Conservation (phyloP, 2,113 vertebrate species). For the Fregetta grallaria region DNA sequence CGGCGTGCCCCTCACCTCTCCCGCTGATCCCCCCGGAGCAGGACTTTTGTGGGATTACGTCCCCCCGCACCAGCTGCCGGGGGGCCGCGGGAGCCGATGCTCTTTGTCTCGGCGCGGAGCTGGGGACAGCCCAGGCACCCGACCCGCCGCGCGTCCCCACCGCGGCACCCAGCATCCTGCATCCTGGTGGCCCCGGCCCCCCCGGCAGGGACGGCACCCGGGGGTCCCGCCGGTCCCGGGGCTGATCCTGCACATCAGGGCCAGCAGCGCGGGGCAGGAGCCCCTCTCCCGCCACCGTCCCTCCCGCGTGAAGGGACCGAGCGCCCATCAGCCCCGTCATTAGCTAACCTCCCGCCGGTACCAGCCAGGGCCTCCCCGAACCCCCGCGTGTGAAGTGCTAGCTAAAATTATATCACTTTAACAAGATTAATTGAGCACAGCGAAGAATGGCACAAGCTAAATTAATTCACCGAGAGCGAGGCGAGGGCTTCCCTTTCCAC, state of each 20-base stretch:
- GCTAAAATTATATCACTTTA: background rate
- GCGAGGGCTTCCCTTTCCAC: conserved; percentile 44
- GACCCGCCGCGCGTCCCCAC: background rate
- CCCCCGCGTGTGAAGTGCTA: background rate
- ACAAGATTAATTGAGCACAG: conserved; percentile 17
- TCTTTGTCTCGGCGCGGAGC: background rate
- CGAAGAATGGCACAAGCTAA: background rate
- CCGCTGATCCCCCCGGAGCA: conserved; percentile 11
- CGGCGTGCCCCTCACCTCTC: background rate
- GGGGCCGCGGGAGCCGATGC: background rate
- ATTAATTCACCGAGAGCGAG: background rate
- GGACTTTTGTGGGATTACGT: conserved; percentile 66
- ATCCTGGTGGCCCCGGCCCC: background rate
- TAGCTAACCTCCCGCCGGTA: background rate
- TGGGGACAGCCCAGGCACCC: background rate
- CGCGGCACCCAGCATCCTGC: background rate
- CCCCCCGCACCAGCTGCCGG: conserved; percentile 62
- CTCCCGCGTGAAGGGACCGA: accelerated
- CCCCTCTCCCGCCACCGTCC: background rate
- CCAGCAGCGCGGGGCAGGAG: accelerated
- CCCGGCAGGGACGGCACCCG: accelerated
- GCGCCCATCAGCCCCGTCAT: background rate
- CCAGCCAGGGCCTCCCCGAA: background rate
- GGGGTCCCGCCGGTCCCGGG: accelerated
- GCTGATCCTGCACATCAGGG: accelerated